These are phyloP conservation scores for Drosophila ustulata DNA, from an alignment of 2,888 invertebrate genomes.

Conservation along the genomic window DNA sequence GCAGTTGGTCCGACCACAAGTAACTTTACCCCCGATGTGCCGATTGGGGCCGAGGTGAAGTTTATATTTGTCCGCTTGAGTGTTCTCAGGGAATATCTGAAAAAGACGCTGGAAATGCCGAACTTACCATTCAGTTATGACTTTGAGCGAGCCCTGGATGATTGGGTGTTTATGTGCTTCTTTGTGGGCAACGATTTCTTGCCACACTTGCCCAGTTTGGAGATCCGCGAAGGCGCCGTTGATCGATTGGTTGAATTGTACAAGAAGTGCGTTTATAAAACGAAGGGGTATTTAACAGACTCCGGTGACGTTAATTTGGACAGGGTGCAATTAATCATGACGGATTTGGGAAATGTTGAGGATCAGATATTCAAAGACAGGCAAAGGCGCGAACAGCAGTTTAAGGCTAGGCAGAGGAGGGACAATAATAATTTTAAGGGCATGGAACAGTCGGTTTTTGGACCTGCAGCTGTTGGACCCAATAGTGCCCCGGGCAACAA, in stretches of 20 bases:
- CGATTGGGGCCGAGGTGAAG: slow-evolving; percentile 91
- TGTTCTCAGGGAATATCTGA: slow-evolving; percentile 96
- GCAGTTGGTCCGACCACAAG: slow-evolving; percentile 86
- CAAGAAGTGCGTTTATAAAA: slow-evolving; percentile 96
- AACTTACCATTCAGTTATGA: slow-evolving; percentile 97
- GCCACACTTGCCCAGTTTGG: slow-evolving; percentile 98
- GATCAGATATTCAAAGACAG: slow-evolving; percentile 98
- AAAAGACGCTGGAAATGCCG: slow-evolving; percentile 94
- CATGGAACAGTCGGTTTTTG: slow-evolving; percentile 90
- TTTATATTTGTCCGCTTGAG: slow-evolving; percentile 97
- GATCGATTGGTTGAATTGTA: slow-evolving; percentile 96
- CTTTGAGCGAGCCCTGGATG: slow-evolving; percentile 97
- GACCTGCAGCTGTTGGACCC: slow-evolving; percentile 89
- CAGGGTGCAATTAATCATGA: slow-evolving; percentile 97
- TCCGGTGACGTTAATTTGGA: slow-evolving; percentile 97
- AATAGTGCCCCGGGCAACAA: slow-evolving; percentile 85
- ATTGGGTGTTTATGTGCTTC: slow-evolving; percentile 99
- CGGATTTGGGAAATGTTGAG: slow-evolving; percentile 96
- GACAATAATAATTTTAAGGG: slow-evolving; percentile 89
- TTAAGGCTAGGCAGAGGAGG: slow-evolving; percentile 90
- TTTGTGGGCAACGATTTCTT: slow-evolving; percentile 99
- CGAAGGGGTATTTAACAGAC: slow-evolving; percentile 97
- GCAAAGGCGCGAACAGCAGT: slow-evolving; percentile 93
- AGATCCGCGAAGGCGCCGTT: slow-evolving; percentile 98
- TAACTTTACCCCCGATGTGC: slow-evolving; percentile 85